Evolutionary conservation across 2,113 vertebrate species (phyloP).

Genomic region (Serilophus lunatus): DNA sequence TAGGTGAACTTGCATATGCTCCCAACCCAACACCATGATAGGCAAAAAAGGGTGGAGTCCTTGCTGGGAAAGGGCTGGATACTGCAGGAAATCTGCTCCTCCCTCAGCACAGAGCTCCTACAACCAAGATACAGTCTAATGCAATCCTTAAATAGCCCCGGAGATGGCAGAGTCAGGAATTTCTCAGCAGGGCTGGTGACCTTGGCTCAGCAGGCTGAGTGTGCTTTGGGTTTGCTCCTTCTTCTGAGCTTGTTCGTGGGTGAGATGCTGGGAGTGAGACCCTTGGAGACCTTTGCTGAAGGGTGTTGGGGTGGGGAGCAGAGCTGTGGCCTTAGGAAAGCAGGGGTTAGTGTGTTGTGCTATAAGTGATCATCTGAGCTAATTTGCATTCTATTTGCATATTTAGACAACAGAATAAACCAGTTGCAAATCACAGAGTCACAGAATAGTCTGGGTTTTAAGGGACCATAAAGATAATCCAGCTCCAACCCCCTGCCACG

Average conservation of each 20-base stretch:
- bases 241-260: rapidly evolving
- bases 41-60: neutral
- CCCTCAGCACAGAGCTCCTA: neutral
- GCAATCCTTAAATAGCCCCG: neutral
- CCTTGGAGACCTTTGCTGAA: neutral
- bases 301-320: rapidly evolving
- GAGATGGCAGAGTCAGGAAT: neutral
- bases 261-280: neutral
- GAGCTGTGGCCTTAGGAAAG: neutral
- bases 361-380: neutral
- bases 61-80: neutral
- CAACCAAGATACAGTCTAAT: neutral
- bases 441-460: neutral
- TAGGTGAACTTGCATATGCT: neutral
- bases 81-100: neutral
- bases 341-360: neutral
- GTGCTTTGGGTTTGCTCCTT: neutral
- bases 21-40: rapidly evolving
- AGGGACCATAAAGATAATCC: neutral
- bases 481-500: rapidly evolving
- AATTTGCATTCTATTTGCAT: neutral
- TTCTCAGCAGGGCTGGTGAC: neutral
- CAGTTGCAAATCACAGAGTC: neutral
- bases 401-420: too few relatives aligned
- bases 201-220: neutral